Evolutionary conservation across 2,888 invertebrate genomes (phyloP).

Genomic region (Nemotelus pantherinus): DNA sequence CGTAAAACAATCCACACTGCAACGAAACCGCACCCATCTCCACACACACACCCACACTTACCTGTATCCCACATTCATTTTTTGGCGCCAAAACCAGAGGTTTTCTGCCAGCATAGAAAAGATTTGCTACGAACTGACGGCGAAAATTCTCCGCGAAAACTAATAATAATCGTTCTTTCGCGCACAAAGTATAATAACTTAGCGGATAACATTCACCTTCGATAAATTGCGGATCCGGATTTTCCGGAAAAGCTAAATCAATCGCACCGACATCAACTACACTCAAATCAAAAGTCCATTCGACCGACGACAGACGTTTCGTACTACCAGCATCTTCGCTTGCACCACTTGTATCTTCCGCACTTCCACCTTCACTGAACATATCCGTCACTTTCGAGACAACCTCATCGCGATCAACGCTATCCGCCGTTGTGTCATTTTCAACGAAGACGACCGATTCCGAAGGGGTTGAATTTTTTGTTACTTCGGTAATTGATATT

Average conservation of each 20-base stretch:
- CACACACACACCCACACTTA: slow-evolving; percentile 60
- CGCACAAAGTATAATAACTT: slow-evolving; percentile 72
- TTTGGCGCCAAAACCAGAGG: slow-evolving; percentile 76
- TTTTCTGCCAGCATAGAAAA: slow-evolving; percentile 69
- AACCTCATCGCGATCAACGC: not conserved
- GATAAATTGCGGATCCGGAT: slow-evolving; percentile 68
- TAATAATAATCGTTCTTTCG: slow-evolving; percentile 77
- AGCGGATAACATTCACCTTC: slow-evolving; percentile 71
- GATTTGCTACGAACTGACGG: slow-evolving; percentile 70
- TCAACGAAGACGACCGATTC: too few species aligned
- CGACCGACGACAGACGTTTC: slow-evolving; percentile 4
- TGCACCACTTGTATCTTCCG: not conserved
- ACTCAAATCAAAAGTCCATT: slow-evolving; percentile 9
- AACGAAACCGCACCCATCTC: slow-evolving; percentile 51
- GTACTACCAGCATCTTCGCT: not conserved
- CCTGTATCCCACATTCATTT: slow-evolving; percentile 83
- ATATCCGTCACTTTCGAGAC: not conserved
- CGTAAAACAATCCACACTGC: slow-evolving; percentile 48
- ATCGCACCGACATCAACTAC: slow-evolving; percentile 57
- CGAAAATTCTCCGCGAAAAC: slow-evolving; percentile 83
- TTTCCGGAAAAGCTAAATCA: slow-evolving; percentile 61
- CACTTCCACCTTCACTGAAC: not conserved
- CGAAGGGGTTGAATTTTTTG: too few species aligned
- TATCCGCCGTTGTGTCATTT: too few species aligned
- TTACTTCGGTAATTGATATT: too few species aligned